phyloP scores from a whole-genome alignment of 2,113 vertebrate species.

The Fukomys damarensis region DNA sequence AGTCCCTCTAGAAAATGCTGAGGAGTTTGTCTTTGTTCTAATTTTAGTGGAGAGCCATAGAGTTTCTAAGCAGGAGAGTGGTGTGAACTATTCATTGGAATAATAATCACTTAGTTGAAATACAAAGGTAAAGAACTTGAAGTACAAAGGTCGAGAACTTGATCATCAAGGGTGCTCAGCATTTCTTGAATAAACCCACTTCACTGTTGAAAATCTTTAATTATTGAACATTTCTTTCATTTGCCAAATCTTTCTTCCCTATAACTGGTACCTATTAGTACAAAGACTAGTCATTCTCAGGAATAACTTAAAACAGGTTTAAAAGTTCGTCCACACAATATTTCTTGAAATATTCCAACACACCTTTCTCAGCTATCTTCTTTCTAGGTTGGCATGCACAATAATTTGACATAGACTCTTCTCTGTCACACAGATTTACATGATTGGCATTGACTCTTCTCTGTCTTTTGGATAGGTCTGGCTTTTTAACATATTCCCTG shows the following conservation, averaged over 20 bases:
- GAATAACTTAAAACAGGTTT: neutral
- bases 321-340: neutral
- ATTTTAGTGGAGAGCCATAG: neutral
- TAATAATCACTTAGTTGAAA: neutral
- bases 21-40: neutral
- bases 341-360: neutral
- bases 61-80: neutral
- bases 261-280: neutral
- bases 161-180: neutral
- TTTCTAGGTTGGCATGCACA: neutral
- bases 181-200: neutral
- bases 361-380: neutral
- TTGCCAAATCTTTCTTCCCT: neutral
- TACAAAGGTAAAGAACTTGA: neutral
- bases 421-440: no score
- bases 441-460: neutral
- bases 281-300: neutral
- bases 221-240: neutral
- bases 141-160: neutral
- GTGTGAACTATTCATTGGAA: neutral
- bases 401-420: neutral
- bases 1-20: neutral
- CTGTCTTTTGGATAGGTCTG: neutral
- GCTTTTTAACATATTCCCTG: neutral
- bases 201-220: neutral